Evolutionary conservation across 2,113 vertebrate genomes (phyloP).

Genomic region (Colossoma macropomum): DNA sequence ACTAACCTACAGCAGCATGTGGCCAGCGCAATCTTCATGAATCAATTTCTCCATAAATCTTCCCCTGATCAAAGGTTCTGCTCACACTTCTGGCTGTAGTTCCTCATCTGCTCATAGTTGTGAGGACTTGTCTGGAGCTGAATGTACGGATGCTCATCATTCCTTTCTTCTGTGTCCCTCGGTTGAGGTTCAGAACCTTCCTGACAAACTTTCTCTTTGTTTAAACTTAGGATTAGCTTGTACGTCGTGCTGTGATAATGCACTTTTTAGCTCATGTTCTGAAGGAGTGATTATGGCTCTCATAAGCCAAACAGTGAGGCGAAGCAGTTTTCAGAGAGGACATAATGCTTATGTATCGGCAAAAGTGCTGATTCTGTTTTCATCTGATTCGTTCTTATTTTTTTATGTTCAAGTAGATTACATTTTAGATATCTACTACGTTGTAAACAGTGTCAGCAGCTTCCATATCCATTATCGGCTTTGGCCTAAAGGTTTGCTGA

Average conservation of each 20-base stretch:
- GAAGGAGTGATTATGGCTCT: background rate
- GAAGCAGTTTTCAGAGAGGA: background rate
- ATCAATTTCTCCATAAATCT: conserved; percentile 45
- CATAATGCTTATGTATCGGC: background rate
- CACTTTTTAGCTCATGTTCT: conserved; percentile 1
- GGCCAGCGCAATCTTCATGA: conserved; percentile 31
- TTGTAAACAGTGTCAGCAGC: background rate
- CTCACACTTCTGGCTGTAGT: background rate
- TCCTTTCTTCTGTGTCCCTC: background rate
- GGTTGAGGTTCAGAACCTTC: conserved; percentile 20
- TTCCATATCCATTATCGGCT: background rate
- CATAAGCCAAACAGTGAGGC: background rate
- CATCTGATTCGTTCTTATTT: background rate
- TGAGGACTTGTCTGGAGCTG: background rate
- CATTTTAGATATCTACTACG: background rate
- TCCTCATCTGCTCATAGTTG: background rate
- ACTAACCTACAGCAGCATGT: conserved; percentile 44
- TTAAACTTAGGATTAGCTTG: conserved; percentile 3
- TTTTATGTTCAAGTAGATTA: background rate
- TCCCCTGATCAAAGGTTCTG: background rate
- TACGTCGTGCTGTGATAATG: conserved; percentile 1
- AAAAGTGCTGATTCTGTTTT: background rate
- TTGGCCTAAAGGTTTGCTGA: background rate
- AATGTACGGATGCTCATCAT: conserved; percentile 4
- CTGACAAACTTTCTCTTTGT: conserved; percentile 17